Evolutionary conservation across 1,140 invertebrate species (phyloP).

Genomic region (Dinothrombium tinctorium): DNA sequence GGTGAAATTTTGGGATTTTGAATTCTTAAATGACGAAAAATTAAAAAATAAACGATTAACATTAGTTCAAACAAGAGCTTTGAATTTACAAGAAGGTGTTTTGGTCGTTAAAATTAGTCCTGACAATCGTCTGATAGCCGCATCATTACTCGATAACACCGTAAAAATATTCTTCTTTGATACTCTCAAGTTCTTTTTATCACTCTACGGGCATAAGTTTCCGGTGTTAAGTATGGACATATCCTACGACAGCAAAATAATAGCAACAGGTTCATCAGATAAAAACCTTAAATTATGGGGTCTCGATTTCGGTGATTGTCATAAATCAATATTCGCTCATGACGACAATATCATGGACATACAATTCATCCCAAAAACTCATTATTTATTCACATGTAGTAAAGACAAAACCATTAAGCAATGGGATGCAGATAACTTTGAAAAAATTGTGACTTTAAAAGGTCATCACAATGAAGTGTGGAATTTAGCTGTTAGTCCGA

Average conservation of each 20-base stretch:
- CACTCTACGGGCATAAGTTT: conserved; percentile 85
- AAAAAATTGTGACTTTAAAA: conserved; percentile 68
- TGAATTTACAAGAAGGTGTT: conserved; percentile 65
- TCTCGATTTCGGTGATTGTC: conserved; percentile 92
- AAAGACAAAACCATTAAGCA: conserved; percentile 84
- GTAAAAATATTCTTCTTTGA: conserved; percentile 88
- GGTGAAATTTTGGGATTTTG: conserved; percentile 84
- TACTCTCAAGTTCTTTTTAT: conserved; percentile 83
- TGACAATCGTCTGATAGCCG: conserved; percentile 65
- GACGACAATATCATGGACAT: conserved; percentile 76
- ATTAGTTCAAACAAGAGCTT: conserved; percentile 45
- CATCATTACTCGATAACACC: conserved; percentile 69
- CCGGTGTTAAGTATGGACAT: conserved; percentile 86
- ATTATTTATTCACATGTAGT: conserved; percentile 74
- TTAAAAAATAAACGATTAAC: conserved; percentile 32
- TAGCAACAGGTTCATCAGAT: conserved; percentile 83
- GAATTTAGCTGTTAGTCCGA: conserved; percentile 46
- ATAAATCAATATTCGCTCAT: conserved; percentile 50
- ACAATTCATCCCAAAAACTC: conserved; percentile 66
- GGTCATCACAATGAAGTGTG: conserved; percentile 55
- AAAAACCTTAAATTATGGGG: conserved; percentile 95
- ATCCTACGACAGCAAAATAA: conserved; percentile 61
- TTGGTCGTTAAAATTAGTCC: conserved; percentile 49
- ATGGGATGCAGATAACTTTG: conserved; percentile 86
- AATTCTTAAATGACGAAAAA: conserved; percentile 26